A percentile compares a stretch with the other conserved stretches of the same genome.
Evolutionary conservation across 2,888 invertebrate species (phyloP).

Genomic region (Xestia ashworthii): DNA sequence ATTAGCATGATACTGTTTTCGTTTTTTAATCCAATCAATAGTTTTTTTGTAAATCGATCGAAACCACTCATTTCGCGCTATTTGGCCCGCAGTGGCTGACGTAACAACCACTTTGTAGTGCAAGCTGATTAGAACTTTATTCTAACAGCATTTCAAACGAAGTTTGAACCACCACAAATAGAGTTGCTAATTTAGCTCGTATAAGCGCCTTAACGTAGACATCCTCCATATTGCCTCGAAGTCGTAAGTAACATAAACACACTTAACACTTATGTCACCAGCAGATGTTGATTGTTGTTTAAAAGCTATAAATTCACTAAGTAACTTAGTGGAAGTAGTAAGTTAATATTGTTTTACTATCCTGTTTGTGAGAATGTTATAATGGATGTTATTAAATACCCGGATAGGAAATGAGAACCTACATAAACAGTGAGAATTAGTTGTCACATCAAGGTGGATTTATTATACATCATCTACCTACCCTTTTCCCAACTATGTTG

Average conservation of each 20-base stretch:
- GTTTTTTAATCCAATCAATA: too few relatives aligned
- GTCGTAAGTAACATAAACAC: slow-evolving; percentile 20
- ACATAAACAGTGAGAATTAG: neutral
- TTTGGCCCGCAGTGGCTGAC: too few relatives aligned
- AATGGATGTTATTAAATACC: slow-evolving; percentile 11
- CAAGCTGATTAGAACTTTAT: too few relatives aligned
- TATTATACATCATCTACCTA: neutral
- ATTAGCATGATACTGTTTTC: too few relatives aligned
- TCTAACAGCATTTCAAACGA: too few relatives aligned
- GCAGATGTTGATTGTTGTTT: slow-evolving; percentile 45
- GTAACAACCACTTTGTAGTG: too few relatives aligned
- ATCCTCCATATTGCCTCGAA: slow-evolving; percentile 5
- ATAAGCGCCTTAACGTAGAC: too few relatives aligned
- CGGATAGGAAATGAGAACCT: slow-evolving; percentile 17
- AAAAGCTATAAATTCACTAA: slow-evolving; percentile 26
- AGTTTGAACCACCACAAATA: too few relatives aligned
- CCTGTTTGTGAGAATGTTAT: neutral
- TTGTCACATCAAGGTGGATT: neutral
- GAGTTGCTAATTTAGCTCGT: too few relatives aligned
- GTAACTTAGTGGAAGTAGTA: slow-evolving; percentile 21
- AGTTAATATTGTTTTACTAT: slow-evolving; percentile 4
- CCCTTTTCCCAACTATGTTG: too few relatives aligned
- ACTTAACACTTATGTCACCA: slow-evolving; percentile 29
- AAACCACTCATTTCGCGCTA: too few relatives aligned
- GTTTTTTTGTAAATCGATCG: too few relatives aligned